phyloP scores from a whole-genome alignment of 92 coral and sea anemone genomes.

The Phenganax marumi region DNA sequence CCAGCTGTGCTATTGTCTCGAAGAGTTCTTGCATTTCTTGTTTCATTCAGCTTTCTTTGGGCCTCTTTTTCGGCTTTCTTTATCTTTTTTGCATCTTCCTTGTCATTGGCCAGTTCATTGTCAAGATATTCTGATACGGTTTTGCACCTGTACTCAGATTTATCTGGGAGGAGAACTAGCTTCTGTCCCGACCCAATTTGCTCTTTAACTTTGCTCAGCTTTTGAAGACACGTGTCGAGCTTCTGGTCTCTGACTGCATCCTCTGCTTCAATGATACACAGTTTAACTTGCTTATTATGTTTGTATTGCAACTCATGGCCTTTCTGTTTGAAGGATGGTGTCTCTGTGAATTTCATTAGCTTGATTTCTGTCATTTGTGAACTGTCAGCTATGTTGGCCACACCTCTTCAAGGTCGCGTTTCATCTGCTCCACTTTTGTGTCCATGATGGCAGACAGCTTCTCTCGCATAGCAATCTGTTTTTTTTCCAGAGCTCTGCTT shows the following conservation, averaged over 20 bases:
- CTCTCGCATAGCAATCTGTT: conserved; percentile 35
- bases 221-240: background rate
- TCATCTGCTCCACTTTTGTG: conserved; percentile 52
- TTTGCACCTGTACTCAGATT: conserved; percentile 53
- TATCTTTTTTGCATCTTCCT: conserved; percentile 55
- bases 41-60: conserved; percentile 51
- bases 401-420: conserved; percentile 54
- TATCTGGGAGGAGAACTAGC: conserved; percentile 43
- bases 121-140: conserved; percentile 56
- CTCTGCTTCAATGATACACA: conserved; percentile 30
- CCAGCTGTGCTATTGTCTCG: conserved; percentile 24
- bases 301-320: conserved; percentile 54
- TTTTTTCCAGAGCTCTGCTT: conserved; percentile 31
- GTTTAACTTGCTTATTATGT: conserved; percentile 53
- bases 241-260: conserved; percentile 27
- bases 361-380: conserved; percentile 52
- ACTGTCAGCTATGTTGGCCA: conserved; percentile 22
- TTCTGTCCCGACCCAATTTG: conserved; percentile 46
- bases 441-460: conserved; percentile 50
- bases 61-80: conserved; percentile 59
- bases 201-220: conserved; percentile 54
- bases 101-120: conserved; percentile 40
- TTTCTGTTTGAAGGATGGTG: conserved; percentile 56
- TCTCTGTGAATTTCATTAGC: conserved; percentile 53
- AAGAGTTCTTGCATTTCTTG: conserved; percentile 32